These are phyloP conservation scores for Ceratitis capitata DNA, from an alignment of 1,140 invertebrate species.

Conservation along the genomic window DNA sequence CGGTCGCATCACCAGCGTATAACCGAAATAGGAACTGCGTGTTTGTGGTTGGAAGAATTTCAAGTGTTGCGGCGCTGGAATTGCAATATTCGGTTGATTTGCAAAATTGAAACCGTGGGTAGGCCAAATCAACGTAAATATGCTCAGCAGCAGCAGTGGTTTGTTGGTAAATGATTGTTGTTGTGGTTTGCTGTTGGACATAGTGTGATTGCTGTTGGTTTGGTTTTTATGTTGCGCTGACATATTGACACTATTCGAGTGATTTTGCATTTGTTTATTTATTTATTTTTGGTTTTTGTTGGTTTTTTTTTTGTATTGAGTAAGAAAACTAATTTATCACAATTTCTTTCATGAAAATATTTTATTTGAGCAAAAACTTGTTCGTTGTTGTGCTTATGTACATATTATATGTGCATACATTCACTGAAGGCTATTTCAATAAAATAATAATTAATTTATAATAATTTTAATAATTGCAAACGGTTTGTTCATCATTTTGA, in stretches of 20 bases:
- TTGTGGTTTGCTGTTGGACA: too few relatives aligned
- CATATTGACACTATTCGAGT: constrained; percentile 9
- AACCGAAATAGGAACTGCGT: constrained; percentile 63
- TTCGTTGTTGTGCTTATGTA: neutral
- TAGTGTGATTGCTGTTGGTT: neutral
- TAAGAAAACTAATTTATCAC: constrained; percentile 19
- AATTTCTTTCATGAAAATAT: neutral
- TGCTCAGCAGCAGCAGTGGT: neutral
- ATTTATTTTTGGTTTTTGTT: neutral
- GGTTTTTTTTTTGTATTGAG: neutral
- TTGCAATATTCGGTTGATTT: constrained; percentile 52
- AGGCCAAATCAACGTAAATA: constrained; percentile 10
- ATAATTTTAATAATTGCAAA: too few relatives aligned
- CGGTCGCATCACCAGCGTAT: constrained; percentile 56
- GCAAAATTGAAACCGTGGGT: constrained; percentile 52
- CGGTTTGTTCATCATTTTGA: too few relatives aligned
- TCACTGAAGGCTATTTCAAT: too few relatives aligned
- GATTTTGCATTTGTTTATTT: constrained; percentile 27
- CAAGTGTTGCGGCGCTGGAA: constrained; percentile 49
- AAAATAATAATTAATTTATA: too few relatives aligned
- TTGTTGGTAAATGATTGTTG: neutral
- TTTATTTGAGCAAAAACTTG: neutral
- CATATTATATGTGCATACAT: neutral
- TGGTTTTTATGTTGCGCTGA: neutral
- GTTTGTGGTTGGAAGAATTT: constrained; percentile 53